These are phyloP conservation scores for Eurystomus glaucurus DNA, from an alignment of 2,797 vertebrate species.

Conservation along the genomic window DNA sequence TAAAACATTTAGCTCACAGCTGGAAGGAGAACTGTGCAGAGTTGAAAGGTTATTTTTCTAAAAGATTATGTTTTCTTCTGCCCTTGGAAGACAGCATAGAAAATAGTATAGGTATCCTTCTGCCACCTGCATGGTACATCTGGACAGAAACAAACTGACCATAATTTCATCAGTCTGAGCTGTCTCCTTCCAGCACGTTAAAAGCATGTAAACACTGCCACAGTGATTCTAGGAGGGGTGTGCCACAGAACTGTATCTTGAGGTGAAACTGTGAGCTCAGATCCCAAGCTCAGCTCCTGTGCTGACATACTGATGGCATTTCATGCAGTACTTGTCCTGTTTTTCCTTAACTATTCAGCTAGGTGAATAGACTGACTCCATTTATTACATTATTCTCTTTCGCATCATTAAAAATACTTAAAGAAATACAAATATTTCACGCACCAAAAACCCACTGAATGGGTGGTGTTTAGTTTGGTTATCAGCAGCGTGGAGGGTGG, in stretches of 20 bases:
- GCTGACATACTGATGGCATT: neutral
- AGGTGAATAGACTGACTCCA: neutral
- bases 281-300: neutral
- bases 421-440: neutral
- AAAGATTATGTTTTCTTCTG: neutral
- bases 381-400: neutral
- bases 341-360: neutral
- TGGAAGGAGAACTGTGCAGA: neutral
- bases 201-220: neutral
- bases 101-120: neutral
- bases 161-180: neutral
- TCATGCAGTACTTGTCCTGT: neutral
- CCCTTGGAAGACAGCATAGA: neutral
- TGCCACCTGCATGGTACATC: neutral
- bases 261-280: neutral
- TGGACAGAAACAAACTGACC: neutral
- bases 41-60: neutral
- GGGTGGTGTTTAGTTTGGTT: neutral
- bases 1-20: neutral
- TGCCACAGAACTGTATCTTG: neutral
- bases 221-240: neutral
- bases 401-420: neutral
- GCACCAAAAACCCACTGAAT: neutral
- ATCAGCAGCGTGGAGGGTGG: neutral
- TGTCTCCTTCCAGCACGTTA: neutral